A percentile compares a stretch with the other conserved stretches of the same genome.
Evolutionary conservation across 2,113 vertebrate species (phyloP).

Genomic region (Phylloscopus trochiloides): DNA sequence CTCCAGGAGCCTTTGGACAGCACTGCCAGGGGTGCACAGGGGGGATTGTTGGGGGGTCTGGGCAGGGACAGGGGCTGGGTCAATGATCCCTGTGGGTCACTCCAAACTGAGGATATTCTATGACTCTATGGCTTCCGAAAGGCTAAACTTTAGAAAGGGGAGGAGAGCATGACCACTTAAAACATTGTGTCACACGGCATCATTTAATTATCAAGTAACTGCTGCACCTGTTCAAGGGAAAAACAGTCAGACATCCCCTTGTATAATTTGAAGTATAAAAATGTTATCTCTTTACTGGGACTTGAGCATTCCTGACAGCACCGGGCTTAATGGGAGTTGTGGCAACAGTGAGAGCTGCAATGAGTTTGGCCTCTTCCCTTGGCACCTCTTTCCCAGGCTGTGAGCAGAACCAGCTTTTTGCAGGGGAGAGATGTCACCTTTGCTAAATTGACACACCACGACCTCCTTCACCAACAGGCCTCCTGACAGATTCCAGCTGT

Average conservation of each 20-base stretch:
- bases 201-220: neutral
- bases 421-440: neutral
- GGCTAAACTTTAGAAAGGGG: neutral
- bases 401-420: neutral
- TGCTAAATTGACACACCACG: neutral
- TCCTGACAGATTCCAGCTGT: neutral
- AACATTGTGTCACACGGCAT: too few species aligned
- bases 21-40: neutral
- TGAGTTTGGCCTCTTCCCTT: neutral
- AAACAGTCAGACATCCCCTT: neutral
- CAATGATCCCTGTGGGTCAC: neutral
- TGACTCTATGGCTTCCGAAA: neutral
- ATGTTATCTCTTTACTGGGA: neutral
- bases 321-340: neutral
- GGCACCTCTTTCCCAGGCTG: neutral
- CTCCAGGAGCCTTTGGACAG: neutral
- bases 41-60: neutral
- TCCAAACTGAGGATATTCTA: neutral
- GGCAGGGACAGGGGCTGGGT: accelerated
- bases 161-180: neutral
- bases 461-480: neutral
- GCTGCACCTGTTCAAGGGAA: neutral
- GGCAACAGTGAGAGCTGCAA: neutral
- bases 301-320: neutral
- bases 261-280: neutral